Base-by-base conservation (phyloP, 1,140 invertebrate species). In the Orussus abietinus region DNA sequence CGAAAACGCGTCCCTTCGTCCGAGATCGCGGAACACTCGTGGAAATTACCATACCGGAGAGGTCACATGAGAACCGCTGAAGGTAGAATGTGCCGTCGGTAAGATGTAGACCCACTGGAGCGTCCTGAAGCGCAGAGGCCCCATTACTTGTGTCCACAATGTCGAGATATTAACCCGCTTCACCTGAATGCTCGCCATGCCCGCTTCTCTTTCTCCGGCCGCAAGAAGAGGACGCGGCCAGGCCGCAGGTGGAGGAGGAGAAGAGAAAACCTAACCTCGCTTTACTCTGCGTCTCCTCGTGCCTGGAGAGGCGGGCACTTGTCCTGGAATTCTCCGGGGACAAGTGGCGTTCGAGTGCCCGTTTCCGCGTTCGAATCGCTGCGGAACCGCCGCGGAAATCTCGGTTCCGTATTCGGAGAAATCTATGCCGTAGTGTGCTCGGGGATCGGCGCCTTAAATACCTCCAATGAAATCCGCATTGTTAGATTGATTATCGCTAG, bases 91-190 rank as follows among this genome's bases (percentile, higher is more conserved):
- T n/a, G n/a, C n/a, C n/a, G 43, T 44, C 47, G 43, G 29, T 49
- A 51, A 53, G 50, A 51, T 45, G 51, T 49, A 46, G 57, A 56
- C 43, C 58, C 49, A 54, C 46, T 51, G 45, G 51, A 62, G 53
- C 51, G 52, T 60, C 53, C 49, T 51, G 57, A 55, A 55, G 60
- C 43, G 42, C 40, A 50, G 51, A 47, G 43, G 39, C 53, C 57
- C 60, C 64, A 66, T 66, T 65, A 66, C 64, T 65, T 66, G 64
- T 66, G 64, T 66, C 62, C 62, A 66, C 64, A 66, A 65, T 66
- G 64, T 66, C 61, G 59, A 65, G 64, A 65, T 66, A 66, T 66
- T 66, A 66, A 65, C 60, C 61, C 53, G 64, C 64, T 66, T 65
- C 64, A 57, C 61, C 55, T 63, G 62, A 65, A 64, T 60, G 57